Base-by-base conservation (phyloP, 1,140 invertebrate species). In the Pseudomyrmex dendroicus region DNA sequence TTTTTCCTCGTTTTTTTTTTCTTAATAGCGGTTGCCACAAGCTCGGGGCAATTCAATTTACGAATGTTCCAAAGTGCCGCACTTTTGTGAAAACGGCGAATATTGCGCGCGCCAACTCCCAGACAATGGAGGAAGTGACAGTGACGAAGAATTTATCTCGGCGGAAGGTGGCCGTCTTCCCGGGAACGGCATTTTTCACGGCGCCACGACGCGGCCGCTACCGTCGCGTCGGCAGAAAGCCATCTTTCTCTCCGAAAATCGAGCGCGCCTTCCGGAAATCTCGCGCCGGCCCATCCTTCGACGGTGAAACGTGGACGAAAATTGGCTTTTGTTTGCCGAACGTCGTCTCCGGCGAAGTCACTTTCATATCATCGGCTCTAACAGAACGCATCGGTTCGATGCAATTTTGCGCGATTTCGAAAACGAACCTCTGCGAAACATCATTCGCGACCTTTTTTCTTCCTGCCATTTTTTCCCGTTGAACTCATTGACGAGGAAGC, bases 131-230 rank as follows among this genome's bases (percentile, higher is more conserved):
- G 59, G 61, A 72, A 61, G 66, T 72, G 76, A 80, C 66, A 20
- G 70, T 80, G 76, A 80, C 54, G 66, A 70, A 80, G 66, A 80
- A 72, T 8, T 54, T n/a, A 80, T n/a, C 64, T 64, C 66, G 22
- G 62, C 44, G 44, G 20, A 54, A 80, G 54, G 52, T 59, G 44
- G 44, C 44, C 64, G 68, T 78, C 13, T n/a, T 44, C n/a, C 35
- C 35, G 25, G 20, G 44, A 35, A 56, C 44, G 66, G 66, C 76
- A 80, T 80, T 80, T 80, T 80, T 80, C 76, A 80, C 61, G 66
- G 66, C 66, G 66, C 54, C 76, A 44, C 76, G 74, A 68, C 52
- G 74, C 62, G 35, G 25, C 22, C 52, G 50, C 50, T 22, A 50
- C 25, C 25, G 25, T 25, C 25, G 25, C 25, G 74, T 35, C 64